Base-by-base conservation (phyloP, 53 echinoderm and acorn worm genomes). In the Stichopus horrens region DNA sequence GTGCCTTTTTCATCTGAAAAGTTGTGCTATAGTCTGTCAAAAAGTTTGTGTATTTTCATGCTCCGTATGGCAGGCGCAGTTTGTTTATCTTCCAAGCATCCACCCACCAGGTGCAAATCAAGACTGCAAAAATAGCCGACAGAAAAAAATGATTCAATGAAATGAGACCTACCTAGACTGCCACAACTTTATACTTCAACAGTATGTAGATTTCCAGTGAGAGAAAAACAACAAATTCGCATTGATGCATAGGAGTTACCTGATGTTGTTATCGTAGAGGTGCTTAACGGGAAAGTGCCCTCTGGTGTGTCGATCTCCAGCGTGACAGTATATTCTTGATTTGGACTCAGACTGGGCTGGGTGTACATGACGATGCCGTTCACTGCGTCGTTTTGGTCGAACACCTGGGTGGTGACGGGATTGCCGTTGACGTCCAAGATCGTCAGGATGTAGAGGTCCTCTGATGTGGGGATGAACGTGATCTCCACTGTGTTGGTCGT, bases 251-350 rank as follows among this genome's bases (percentile, higher is more conserved):
- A 55, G 19, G 13, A 66, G 13, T 85, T 67, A 85, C 85, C 20
- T 20, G 85, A 23, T 37, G 85, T 85, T 21, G 23, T 23, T 53
- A 85, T n/a, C 21, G 20, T 53, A 11, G 67, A 23, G 57, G 92
- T 75, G 37, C 76, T 79, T 0, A 89, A 18, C 0, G 67, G 58
- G 57, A 92, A 79, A 0, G 75, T 74, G 37, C 90, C 92, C 10
- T 92, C 90, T 13, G 86, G 86, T 4, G 92, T 92, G 13, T 67
- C 21, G n/a, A 92, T 74, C 75, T 87, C 89, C 60, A 92, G 56
- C 51, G 80, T 76, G 9, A 92, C 87, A 1, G 83, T 90, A 75
- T 89, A 92, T 37, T 80, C 80, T 54, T 79, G 73, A 18, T 58
- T 83, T 0, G 92, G 90, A 52, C 89, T 80, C 4, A 92, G 80